Conservation (phyloP, 2,113 vertebrate genomes). For the Formicarius rufipectus region DNA sequence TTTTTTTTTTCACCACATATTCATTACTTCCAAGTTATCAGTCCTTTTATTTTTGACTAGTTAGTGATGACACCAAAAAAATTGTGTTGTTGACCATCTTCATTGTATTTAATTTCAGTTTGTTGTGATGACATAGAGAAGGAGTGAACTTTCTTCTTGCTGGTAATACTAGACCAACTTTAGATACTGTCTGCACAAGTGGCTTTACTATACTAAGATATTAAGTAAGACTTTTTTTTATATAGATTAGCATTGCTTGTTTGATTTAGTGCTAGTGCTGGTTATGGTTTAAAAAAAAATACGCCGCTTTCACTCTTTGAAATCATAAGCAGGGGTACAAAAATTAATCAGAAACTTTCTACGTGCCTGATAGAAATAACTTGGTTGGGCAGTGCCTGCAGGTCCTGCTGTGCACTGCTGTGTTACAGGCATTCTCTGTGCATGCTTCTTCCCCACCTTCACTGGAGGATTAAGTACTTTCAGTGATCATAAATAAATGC, state of each 20-base stretch:
- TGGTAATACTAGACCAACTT: neutral
- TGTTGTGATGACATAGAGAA: neutral
- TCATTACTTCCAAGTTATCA: neutral
- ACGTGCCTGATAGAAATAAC: neutral
- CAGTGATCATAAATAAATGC: neutral
- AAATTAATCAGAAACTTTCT: conserved; percentile 16
- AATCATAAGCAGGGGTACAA: neutral
- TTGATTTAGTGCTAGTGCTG: conserved; percentile 32
- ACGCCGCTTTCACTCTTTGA: neutral
- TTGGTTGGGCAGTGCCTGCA: neutral
- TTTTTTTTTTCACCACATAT: neutral
- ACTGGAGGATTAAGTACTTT: neutral
- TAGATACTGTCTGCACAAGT: neutral
- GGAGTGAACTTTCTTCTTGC: neutral
- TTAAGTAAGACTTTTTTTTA: neutral
- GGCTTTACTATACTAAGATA: neutral
- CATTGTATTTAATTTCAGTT: neutral
- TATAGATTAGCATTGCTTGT: conserved; percentile 7
- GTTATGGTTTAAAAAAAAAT: neutral
- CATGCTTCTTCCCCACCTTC: neutral
- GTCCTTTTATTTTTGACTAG: neutral
- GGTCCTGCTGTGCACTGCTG: neutral
- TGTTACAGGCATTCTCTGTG: neutral
- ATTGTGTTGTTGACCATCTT: neutral
- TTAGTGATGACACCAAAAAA: neutral